Evolutionary conservation across 2,888 invertebrate species (phyloP).

Genomic region (Eupithecia insigniata): DNA sequence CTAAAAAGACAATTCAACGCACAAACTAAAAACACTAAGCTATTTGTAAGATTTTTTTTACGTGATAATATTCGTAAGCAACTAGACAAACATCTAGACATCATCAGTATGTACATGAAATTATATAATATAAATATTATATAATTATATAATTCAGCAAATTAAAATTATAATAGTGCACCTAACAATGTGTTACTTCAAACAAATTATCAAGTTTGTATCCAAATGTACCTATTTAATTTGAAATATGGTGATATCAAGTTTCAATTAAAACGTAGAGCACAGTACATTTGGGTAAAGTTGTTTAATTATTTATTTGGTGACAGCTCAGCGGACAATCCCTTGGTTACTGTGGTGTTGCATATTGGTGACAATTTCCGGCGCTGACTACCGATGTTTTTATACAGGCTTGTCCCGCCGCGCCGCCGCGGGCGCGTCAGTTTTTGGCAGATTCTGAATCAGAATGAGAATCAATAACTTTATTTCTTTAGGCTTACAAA

Average conservation of each 20-base stretch:
- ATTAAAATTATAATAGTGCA: not conserved
- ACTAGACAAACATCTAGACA: too few species aligned
- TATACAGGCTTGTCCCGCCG: not conserved
- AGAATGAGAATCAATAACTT: too few species aligned
- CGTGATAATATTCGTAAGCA: not conserved
- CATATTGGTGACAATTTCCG: not conserved
- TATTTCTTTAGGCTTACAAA: too few species aligned
- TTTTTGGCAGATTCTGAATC: too few species aligned
- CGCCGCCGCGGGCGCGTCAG: too few species aligned
- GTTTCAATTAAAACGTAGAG: conserved; percentile 25
- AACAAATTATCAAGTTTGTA: conserved; percentile 43
- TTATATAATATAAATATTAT: too few species aligned
- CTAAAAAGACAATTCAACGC: not conserved
- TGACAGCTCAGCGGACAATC: not conserved
- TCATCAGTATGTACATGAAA: too few species aligned
- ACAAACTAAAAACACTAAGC: not conserved
- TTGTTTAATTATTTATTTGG: conserved; percentile 14
- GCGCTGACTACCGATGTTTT: not conserved
- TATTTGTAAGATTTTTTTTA: not conserved
- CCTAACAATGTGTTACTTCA: not conserved
- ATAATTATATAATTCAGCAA: not conserved
- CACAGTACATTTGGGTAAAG: conserved; percentile 12
- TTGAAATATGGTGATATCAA: conserved; percentile 37
- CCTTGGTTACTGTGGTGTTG: not conserved
- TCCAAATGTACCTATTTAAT: conserved; percentile 30